These are phyloP conservation scores for Calephelis perditalis DNA, from an alignment of 2,888 invertebrate species.

Conservation along the genomic window DNA sequence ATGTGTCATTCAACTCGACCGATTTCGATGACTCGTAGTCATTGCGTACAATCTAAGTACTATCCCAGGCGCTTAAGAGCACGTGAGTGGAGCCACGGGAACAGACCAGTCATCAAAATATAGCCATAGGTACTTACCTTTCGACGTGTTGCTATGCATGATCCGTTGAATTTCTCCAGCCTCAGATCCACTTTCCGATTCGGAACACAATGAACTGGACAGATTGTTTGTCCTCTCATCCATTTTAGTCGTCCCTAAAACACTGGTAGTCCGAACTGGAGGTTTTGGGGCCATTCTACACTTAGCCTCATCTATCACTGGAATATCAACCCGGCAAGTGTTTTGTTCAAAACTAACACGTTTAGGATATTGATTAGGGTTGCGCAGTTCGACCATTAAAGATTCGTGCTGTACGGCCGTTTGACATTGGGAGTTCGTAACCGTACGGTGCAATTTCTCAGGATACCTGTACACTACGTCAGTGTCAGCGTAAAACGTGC, in stretches of 20 bases:
- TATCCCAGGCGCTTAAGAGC: too few relatives aligned
- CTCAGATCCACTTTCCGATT: slow-evolving; percentile 85
- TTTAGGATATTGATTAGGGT: slow-evolving; percentile 40
- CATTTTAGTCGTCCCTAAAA: slow-evolving; percentile 33
- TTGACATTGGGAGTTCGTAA: slow-evolving; percentile 35
- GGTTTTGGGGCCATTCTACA: slow-evolving; percentile 50
- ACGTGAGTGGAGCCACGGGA: too few relatives aligned
- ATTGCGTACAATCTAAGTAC: too few relatives aligned
- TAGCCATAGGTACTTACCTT: slow-evolving; percentile 31
- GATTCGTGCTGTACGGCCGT: slow-evolving; percentile 40
- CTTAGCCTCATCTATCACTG: slow-evolving; percentile 21
- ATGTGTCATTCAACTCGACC: too few relatives aligned
- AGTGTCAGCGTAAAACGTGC: slow-evolving; percentile 36
- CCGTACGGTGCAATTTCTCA: slow-evolving; percentile 39
- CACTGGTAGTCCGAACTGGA: slow-evolving; percentile 60
- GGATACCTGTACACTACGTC: slow-evolving; percentile 53
- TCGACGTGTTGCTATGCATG: slow-evolving; percentile 51
- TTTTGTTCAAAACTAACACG: slow-evolving; percentile 55
- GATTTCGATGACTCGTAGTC: too few relatives aligned
- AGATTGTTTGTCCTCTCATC: slow-evolving; percentile 38
- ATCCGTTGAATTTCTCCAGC: slow-evolving; percentile 84
- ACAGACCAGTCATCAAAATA: too few relatives aligned
- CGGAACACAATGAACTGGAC: slow-evolving; percentile 58
- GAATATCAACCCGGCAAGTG: slow-evolving; percentile 27
- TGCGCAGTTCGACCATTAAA: slow-evolving; percentile 34